phyloP scores from a whole-genome alignment of 2,888 invertebrate genomes.

The Hesperia comma region DNA sequence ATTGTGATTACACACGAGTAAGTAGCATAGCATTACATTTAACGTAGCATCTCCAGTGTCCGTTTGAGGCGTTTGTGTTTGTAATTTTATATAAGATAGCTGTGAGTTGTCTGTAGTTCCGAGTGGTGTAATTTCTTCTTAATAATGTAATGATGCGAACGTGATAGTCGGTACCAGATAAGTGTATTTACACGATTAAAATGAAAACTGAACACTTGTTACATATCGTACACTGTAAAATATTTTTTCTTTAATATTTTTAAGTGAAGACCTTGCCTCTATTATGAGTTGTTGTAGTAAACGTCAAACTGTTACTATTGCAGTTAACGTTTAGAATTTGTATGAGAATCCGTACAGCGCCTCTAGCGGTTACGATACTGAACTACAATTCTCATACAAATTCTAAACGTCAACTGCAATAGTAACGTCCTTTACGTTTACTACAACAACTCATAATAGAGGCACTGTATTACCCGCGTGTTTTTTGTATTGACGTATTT shows the following conservation, averaged over 20 bases:
- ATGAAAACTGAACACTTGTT: conserved; percentile 67
- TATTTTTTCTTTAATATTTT: conserved; percentile 50
- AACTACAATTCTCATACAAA: too few species aligned
- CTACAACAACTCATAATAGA: too few species aligned
- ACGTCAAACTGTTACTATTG: too few species aligned
- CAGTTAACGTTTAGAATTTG: too few species aligned
- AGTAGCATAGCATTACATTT: not conserved
- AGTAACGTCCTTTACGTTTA: too few species aligned
- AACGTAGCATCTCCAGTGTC: conserved; percentile 42
- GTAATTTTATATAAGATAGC: conserved; percentile 52
- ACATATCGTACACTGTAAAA: conserved; percentile 78
- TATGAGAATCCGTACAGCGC: too few species aligned
- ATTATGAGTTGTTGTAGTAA: too few species aligned
- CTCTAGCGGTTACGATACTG: too few species aligned
- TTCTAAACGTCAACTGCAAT: too few species aligned
- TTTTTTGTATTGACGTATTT: conserved; percentile 19
- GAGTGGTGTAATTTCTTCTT: conserved; percentile 44
- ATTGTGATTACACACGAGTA: conserved; percentile 27
- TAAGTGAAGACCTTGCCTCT: conserved; percentile 37
- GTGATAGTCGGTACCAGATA: conserved; percentile 69
- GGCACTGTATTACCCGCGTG: conserved; percentile 22
- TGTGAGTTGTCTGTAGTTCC: conserved; percentile 53
- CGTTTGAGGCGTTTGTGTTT: conserved; percentile 40
- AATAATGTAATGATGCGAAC: conserved; percentile 44
- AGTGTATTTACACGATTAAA: conserved; percentile 68